Base-by-base conservation (phyloP, 2,888 invertebrate species). In the Agriopis aurantiaria region DNA sequence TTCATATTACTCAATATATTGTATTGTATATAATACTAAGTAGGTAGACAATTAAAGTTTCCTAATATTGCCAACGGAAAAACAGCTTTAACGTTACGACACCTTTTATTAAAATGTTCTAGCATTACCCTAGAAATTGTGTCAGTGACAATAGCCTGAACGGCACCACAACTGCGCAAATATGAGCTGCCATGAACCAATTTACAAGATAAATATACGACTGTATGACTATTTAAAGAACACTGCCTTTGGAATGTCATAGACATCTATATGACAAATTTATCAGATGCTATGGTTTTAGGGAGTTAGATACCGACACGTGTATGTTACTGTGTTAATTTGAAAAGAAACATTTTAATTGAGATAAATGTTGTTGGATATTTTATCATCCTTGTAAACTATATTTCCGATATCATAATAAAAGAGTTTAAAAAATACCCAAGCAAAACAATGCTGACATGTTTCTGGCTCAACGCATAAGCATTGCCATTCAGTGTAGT, bases 61-160 rank as follows among this genome's bases (percentile, higher is more conserved):
- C 51, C 6, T 23, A 65, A 58, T 46, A 10, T 53, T 52, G 14
- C 9, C 52, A 52, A 52, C n/a, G 52, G 23, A 55, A 53, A 75
- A 73, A 55, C 64, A 58, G 41, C 10, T 61, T 51, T 17, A 17
- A 46, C 57, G 74, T 80, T 82, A 73, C 80, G 72, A 78, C 72
- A 84, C 68, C 58, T 60, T 78, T 64, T 80, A 84, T 81, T 82
- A 71, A 82, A 82, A 81, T 79, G 78, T 81, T 73, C 80, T 78
- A 80, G 86, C 87, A 78, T 88, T 89, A 88, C 88, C 88, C 84
- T 83, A 80, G 80, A 86, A 89, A 90, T 86, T 79, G 87, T 90
- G 91, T 88, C 90, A 86, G 80, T 82, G 81, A 77, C 88, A 87
- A 86, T 87, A 86, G 87, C 83, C 83, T 79, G 79, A 86, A 83